phyloP scores from a whole-genome alignment of 2,113 vertebrate genomes.

The Picathartes gymnocephalus region DNA sequence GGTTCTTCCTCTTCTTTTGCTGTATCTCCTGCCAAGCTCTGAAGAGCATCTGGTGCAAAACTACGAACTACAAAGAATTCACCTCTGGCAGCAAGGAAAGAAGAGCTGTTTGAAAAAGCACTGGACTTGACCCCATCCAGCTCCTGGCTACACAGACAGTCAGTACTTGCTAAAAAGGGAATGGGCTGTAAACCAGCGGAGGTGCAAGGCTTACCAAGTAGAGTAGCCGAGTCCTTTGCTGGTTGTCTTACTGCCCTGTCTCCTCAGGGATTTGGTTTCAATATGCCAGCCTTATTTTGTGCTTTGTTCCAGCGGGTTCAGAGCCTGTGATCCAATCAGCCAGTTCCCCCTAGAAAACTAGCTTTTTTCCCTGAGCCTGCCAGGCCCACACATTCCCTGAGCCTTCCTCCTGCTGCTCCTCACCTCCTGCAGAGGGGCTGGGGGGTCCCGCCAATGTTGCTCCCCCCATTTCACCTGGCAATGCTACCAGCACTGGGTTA shows the following conservation, averaged over 20 bases:
- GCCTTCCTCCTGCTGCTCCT: background rate
- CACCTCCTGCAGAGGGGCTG: background rate
- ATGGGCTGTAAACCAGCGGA: background rate
- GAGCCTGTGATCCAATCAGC: background rate
- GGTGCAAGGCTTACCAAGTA: background rate
- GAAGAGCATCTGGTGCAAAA: background rate
- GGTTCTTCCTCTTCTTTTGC: background rate
- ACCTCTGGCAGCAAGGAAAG: background rate
- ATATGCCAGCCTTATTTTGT: conserved; percentile 22
- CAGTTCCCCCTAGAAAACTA: background rate
- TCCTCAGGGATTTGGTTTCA: conserved; percentile 6
- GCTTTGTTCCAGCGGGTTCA: conserved; percentile 40
- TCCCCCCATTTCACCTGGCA: background rate
- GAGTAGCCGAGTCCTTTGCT: background rate
- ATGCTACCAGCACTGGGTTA: background rate
- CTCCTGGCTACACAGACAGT: background rate
- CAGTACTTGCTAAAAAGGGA: background rate
- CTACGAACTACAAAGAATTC: background rate
- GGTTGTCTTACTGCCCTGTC: background rate
- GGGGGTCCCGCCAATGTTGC: fast-evolving
- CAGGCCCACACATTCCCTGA: background rate
- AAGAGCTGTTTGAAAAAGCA: background rate
- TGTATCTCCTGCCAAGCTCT: background rate
- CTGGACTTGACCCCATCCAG: background rate
- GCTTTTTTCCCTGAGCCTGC: conserved; percentile 22